Conservation (phyloP, 2,113 vertebrate genomes). For the Petaurus breviceps region DNA sequence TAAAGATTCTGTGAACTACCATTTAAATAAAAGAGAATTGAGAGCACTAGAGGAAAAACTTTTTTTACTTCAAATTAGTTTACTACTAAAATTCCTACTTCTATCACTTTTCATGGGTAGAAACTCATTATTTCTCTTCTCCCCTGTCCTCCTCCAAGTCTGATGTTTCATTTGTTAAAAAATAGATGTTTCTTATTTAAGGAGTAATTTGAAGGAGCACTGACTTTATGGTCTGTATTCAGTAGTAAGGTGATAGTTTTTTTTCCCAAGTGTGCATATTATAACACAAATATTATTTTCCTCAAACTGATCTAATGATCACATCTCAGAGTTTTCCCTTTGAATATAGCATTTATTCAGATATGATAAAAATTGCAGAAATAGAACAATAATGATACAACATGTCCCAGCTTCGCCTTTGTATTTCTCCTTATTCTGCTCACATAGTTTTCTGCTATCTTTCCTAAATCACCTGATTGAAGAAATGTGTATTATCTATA, state of each 20-base stretch:
- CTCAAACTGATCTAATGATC: background rate
- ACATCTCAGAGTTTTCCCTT: conserved; percentile 4
- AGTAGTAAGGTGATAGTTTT: too few relatives aligned
- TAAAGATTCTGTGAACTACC: background rate
- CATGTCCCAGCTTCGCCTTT: background rate
- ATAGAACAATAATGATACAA: background rate
- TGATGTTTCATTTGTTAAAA: conserved; percentile 7
- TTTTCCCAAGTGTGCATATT: background rate
- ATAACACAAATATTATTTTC: background rate
- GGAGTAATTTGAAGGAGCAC: background rate
- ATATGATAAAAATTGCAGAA: background rate
- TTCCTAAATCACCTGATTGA: background rate
- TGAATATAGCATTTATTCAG: background rate
- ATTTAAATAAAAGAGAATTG: conserved; percentile 17
- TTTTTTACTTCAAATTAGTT: background rate
- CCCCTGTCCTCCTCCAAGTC: background rate
- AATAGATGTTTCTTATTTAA: background rate
- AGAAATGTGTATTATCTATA: background rate
- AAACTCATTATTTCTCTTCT: background rate
- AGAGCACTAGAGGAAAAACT: background rate
- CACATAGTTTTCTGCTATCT: background rate
- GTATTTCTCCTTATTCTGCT: background rate
- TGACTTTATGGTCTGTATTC: background rate
- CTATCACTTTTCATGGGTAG: background rate
- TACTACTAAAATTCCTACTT: background rate